Conservation (phyloP, 2,888 invertebrate genomes). For the Pristionchus exspectatus region DNA sequence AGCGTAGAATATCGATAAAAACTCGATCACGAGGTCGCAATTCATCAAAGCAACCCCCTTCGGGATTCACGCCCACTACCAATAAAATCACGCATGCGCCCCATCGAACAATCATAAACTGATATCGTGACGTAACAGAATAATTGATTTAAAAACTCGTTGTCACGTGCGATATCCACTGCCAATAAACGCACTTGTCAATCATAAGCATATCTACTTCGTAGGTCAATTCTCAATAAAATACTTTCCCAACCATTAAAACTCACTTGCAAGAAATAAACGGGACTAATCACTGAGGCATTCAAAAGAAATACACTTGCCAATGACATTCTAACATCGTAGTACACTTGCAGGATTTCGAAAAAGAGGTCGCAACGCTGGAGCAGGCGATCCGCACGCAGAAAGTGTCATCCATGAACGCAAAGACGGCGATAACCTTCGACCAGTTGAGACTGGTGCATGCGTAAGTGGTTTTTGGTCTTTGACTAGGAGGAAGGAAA, state of each 20-base stretch:
- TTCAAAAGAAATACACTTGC: background rate
- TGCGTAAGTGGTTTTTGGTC: constrained; percentile 57
- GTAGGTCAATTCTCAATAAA: no score
- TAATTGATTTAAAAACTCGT: no score
- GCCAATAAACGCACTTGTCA: no score
- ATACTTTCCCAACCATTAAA: no score
- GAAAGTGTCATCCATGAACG: constrained; percentile 67
- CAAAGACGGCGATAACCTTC: constrained; percentile 69
- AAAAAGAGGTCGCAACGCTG: constrained; percentile 63
- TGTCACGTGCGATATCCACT: no score
- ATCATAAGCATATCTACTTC: no score
- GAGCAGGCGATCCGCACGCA: constrained; percentile 66
- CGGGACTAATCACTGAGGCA: background rate
- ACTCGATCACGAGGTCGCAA: background rate
- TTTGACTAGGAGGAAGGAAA: background rate
- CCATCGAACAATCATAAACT: background rate
- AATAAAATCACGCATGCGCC: background rate
- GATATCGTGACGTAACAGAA: background rate
- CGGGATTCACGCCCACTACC: background rate
- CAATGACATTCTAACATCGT: background rate
- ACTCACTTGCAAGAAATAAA: background rate
- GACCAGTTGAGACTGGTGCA: constrained; percentile 67
- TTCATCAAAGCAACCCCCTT: background rate
- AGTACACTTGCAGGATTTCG: constrained; percentile 59
- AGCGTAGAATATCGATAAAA: no score